These are phyloP conservation scores for Gallinago stenura DNA, from an alignment of 2,797 vertebrate genomes.

Conservation along the genomic window DNA sequence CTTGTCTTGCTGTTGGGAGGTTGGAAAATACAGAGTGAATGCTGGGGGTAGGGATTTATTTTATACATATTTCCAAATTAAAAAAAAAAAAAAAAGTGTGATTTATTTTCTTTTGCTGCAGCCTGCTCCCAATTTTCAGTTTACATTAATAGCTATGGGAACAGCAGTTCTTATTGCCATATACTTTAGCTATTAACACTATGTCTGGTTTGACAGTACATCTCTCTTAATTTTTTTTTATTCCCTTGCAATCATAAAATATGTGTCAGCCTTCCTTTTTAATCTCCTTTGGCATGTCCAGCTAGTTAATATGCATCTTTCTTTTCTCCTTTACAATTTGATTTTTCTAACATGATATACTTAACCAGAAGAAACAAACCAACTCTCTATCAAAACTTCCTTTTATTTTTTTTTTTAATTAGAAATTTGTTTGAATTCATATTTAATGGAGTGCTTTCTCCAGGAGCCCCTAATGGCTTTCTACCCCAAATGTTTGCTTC, in stretches of 20 bases:
- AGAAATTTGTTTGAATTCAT: conserved; percentile 19
- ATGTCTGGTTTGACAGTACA: conserved; percentile 65
- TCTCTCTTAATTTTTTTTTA: conserved; percentile 58
- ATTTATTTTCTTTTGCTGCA: conserved; percentile 65
- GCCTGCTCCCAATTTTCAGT: conserved; percentile 63
- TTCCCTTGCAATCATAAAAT: conserved; percentile 35
- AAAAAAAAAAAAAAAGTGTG: not conserved
- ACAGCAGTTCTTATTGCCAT: conserved; percentile 58
- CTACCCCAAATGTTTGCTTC: conserved; percentile 62
- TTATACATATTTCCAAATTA: conserved; percentile 36
- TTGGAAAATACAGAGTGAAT: not conserved
- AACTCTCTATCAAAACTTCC: not conserved
- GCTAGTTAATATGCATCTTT: conserved; percentile 45
- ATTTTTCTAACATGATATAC: not conserved
- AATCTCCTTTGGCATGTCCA: conserved; percentile 55
- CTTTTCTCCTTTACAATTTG: conserved; percentile 1
- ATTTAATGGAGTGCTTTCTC: conserved; percentile 39
- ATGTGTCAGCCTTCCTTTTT: conserved; percentile 42
- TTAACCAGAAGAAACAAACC: not conserved
- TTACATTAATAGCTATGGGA: conserved; percentile 69
- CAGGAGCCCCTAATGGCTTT: conserved; percentile 48
- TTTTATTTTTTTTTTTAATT: not conserved
- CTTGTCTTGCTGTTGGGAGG: not conserved
- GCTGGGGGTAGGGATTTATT: conserved; percentile 8
- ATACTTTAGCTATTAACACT: conserved; percentile 65